Evolutionary conservation across 2,797 vertebrate genomes (phyloP), one percentile per base, ranked within the genome.

Genomic region (Bradypus variegatus): DNA sequence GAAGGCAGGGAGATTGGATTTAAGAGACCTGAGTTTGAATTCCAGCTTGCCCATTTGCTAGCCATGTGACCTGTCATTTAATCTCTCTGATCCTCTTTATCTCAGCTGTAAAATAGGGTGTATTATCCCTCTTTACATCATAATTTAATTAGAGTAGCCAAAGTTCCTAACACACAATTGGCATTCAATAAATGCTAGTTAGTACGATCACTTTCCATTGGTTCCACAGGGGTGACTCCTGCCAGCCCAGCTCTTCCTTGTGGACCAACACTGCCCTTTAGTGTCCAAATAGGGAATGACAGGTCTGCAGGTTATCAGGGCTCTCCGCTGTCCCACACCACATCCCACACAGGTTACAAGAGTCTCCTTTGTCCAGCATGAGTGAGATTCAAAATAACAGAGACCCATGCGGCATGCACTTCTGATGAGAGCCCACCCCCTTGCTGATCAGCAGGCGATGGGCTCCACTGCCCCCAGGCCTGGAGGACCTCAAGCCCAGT

Each of bases 261-360:
- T 91, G 81, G 87, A 87, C 80, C 67, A 91, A 90, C 77, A 90
- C 90, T 95, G 81, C 29, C 89, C 0, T 29, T 31, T 36, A 31
- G 94, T 92, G 96, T 89, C 38, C 29, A 0, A 45, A 48, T 0
- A 1, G 31, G 58, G 33, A 73, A 94, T 53, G 45, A 89, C 94
- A 92, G 2, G 3, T 38, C 21, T 55, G 11, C 38, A 14, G 10
- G 14, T 16, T 5, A 19, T 67, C 69, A 14, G 13, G 27, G 58
- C 60, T 75, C 16, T 9, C 36, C 3, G 3, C 9, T 8, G 58
- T 58, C 58, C 70, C 33, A 21, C 33, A 8, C n/a, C 29, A 41
- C 3, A 13, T 21, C 6, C 27, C 29, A 21, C 25, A 19, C 19
- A 23, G 12, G 8, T 53, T 62, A 33, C 12, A 10, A 48, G 55